Evolutionary conservation across 2,797 vertebrate species (phyloP).

Genomic region (Enteromius trimaculatus): DNA sequence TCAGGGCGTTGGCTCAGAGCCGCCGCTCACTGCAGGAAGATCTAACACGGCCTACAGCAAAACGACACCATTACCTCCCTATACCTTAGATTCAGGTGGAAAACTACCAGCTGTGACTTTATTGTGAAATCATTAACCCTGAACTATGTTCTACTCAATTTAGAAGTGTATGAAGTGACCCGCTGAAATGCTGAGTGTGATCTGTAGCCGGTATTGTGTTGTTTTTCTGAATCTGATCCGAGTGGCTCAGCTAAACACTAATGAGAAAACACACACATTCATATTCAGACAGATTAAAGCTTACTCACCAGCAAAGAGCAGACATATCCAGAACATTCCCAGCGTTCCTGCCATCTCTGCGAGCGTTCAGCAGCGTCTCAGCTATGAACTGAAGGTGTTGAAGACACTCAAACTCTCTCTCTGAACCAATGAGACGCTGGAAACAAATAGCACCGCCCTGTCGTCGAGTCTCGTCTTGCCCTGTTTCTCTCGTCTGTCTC

Average conservation of each 20-base stretch:
- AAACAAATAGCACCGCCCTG: background rate
- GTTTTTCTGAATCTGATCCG: background rate
- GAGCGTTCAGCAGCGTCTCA: background rate
- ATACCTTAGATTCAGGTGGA: background rate
- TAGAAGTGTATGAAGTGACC: background rate
- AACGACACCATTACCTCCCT: background rate
- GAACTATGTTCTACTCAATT: background rate
- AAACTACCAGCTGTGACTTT: background rate
- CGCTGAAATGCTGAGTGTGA: too few relatives aligned
- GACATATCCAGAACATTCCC: background rate
- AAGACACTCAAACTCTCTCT: background rate
- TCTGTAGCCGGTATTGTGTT: background rate
- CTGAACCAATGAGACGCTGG: background rate
- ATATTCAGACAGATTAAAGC: background rate
- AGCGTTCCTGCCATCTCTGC: background rate
- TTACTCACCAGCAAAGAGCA: constrained; percentile 17
- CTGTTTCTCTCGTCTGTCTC: background rate
- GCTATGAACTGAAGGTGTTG: background rate
- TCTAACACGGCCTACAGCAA: background rate
- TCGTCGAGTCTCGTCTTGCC: constrained; percentile 43
- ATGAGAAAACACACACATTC: background rate
- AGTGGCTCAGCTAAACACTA: background rate
- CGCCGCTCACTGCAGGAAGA: background rate
- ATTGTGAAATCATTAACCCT: background rate
- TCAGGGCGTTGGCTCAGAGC: constrained; percentile 12